Conservation (phyloP, 2,797 vertebrate genomes). For the Acipenser ruthenus region DNA sequence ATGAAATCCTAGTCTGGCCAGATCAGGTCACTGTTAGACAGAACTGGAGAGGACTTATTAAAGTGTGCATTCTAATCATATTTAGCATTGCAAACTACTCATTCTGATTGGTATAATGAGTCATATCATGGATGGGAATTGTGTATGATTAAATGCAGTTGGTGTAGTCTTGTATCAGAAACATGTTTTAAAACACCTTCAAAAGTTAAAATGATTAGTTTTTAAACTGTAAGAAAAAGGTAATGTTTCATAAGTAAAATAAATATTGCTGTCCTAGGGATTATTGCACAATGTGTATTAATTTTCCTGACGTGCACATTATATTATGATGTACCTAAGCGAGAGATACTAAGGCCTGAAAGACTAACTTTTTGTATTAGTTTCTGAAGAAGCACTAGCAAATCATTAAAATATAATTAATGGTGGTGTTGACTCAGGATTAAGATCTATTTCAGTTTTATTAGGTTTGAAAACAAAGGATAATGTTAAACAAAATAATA, state of each 20-base stretch:
- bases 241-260: not conserved
- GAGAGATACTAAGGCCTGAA: not conserved
- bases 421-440: not conserved
- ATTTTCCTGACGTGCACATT: not conserved
- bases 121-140: too few species aligned
- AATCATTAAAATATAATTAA: constrained; percentile 2
- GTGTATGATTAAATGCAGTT: too few species aligned
- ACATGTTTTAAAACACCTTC: too few species aligned
- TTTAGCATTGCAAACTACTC: too few species aligned
- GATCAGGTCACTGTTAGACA: too few species aligned
- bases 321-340: not conserved
- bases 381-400: not conserved
- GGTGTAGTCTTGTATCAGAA: too few species aligned
- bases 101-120: too few species aligned
- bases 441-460: not conserved
- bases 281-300: not conserved
- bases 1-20: too few species aligned
- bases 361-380: not conserved
- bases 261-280: not conserved
- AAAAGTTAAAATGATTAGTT: too few species aligned
- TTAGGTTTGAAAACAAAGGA: not conserved
- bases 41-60: too few species aligned
- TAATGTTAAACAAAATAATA: not conserved
- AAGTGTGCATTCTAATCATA: too few species aligned
- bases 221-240: not conserved